Base-by-base conservation (phyloP, 2,113 vertebrate species). In the Apeltes quadracus region DNA sequence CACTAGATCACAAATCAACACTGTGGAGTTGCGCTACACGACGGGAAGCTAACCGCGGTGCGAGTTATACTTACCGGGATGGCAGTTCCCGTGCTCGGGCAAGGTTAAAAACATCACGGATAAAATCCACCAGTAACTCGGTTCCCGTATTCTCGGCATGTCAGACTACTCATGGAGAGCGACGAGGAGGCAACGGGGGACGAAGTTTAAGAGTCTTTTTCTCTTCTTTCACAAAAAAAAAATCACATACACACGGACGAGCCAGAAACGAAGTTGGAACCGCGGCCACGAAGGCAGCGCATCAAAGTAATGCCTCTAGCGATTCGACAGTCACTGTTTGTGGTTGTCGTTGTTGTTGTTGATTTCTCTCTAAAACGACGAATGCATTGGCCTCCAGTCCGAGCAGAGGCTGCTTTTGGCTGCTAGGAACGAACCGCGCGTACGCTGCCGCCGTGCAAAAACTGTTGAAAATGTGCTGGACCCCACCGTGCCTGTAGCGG, bases 141-240 rank as follows among this genome's bases (percentile, higher is more conserved):
- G 94, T 95, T 95, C 95, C 95, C 95, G 95, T 94, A 95, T 94
- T 93, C 94, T 96, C 96, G 95, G 94, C 97, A 99, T 99, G 96
- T 96, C 95, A 95, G 93, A 94, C 94, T 92, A 94, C 95, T 96
- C 97, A 97, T 96, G 93, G 95, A 96, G 94, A 94, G 93, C 90
- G 84, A 86, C 87, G 76, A 90, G 76, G 83, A 88, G 81, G 90
- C 92, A 88, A 88, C 92, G 93, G 93, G 89, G 84, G 89, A 93
- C 78, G 87, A 94, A 95, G 93, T 93, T 94, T 87, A 38, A 18
- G 5, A 38, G 50, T 73, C 29, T 88, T 78, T 68, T 71, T 39
- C 66, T 82, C 61, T 63, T 71, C 61, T 82, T 68, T n/a, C 4
- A 23, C n/a, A 48, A 58, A 59, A 79, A 77, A 48, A 50, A 58